Base-by-base conservation (phyloP, 2,888 invertebrate genomes). In the Autographa gamma region DNA sequence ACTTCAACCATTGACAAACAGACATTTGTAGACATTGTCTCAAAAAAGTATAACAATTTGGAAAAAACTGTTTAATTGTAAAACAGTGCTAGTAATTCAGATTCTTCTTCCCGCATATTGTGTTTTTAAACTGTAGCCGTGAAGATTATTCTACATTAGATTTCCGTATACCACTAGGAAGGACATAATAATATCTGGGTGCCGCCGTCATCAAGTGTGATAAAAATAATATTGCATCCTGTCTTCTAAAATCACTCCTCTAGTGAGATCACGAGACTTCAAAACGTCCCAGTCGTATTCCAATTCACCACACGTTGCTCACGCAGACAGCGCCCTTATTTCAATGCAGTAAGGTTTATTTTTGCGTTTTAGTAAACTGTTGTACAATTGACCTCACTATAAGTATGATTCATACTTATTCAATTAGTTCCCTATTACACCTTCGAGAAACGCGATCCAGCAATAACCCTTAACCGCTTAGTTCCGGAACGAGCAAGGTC, bases 371-470 rank as follows among this genome's bases (percentile, higher is more conserved):
- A n/a, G 3, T 6, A 11, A 14, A 43, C 7, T 7, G 5, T 43
- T 0, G n/a, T 38, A 38, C 11, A 11, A 38, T 38, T 8, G 48
- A n/a, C 48, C 48, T 48, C n/a, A 48, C 6, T 7, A 7, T n/a
- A 48, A 60, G 41, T 31, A 73, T 81, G 81, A 72, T 60, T 78
- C 81, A 77, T 71, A 56, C 56, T n/a, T n/a, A 68, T 69, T 63
- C 52, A 67, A 76, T 70, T 67, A 67, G 59, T 56, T 68, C 64
- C 58, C 67, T 68, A 60, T 73, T 52, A 32, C 58, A 65, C 31
- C 34, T 19, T 56, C 41, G 61, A 63, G 58, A 60, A 65, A 60
- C 64, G 38, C 68, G 43, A 71, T 63, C 56, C 18, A 48, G 41
- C 66, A 73, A 66, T 81, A 68, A 67, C 61, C 66, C 65, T 64